These are phyloP conservation scores for Hipposideros armiger DNA, from an alignment of 2,113 vertebrate genomes.

Conservation along the genomic window DNA sequence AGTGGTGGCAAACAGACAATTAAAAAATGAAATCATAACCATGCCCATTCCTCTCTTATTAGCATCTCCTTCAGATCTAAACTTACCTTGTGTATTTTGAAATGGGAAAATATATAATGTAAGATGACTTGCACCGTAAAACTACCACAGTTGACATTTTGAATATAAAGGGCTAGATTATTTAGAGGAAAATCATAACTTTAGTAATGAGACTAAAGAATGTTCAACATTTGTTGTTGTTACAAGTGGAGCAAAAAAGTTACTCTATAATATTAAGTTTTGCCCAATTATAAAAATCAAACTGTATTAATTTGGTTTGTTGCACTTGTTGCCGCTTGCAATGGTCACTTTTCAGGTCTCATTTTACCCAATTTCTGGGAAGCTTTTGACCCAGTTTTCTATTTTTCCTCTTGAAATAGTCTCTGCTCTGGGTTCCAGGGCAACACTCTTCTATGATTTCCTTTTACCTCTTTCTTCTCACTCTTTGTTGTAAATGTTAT, in stretches of 20 bases:
- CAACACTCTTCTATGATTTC: neutral
- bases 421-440: neutral
- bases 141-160: slow-evolving; percentile 18
- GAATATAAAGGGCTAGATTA: neutral
- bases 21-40: neutral
- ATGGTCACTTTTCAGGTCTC: neutral
- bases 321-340: neutral
- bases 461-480: neutral
- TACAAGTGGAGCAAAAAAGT: neutral
- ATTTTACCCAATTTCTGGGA: neutral
- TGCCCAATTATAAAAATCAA: slow-evolving; percentile 24
- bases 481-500: neutral
- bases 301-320: neutral
- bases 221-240: neutral
- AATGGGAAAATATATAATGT: neutral
- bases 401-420: neutral
- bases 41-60: neutral
- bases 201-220: neutral
- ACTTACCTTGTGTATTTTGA: neutral
- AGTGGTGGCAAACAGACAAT: neutral
- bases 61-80: neutral
- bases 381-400: neutral
- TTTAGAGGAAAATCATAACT: neutral
- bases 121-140: neutral
- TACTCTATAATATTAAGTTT: neutral